phyloP scores from a whole-genome alignment of 2,113 vertebrate species.

The Chrysochloris asiatica region DNA sequence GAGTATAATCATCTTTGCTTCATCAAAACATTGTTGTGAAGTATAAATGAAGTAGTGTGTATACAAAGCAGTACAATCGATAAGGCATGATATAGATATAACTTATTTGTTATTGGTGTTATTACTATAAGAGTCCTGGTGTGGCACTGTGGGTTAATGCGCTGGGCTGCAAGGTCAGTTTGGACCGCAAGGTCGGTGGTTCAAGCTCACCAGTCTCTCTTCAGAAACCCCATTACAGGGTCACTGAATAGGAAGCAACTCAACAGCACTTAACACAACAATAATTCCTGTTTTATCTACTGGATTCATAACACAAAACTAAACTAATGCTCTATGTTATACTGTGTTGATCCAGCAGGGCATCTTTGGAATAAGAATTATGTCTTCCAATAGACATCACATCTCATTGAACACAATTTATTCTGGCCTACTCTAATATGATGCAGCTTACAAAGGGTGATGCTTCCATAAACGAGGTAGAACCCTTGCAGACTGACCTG shows the following conservation, averaged over 20 bases:
- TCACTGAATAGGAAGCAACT: no score
- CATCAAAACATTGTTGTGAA: neutral
- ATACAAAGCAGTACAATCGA: neutral
- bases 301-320: neutral
- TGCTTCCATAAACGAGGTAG: neutral
- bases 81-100: neutral
- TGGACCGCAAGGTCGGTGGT: no score
- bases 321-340: conserved; percentile 7
- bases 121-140: no score
- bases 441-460: neutral
- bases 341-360: neutral
- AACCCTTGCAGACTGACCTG: neutral
- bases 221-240: no score
- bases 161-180: no score
- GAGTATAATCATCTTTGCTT: neutral
- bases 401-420: neutral
- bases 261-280: no score
- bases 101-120: neutral
- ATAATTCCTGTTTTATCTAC: no score
- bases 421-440: neutral
- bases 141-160: no score
- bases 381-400: neutral
- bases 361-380: neutral
- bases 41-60: neutral
- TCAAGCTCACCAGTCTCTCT: no score